Base-by-base conservation (phyloP, 1,140 invertebrate species). In the Grapholita molesta region DNA sequence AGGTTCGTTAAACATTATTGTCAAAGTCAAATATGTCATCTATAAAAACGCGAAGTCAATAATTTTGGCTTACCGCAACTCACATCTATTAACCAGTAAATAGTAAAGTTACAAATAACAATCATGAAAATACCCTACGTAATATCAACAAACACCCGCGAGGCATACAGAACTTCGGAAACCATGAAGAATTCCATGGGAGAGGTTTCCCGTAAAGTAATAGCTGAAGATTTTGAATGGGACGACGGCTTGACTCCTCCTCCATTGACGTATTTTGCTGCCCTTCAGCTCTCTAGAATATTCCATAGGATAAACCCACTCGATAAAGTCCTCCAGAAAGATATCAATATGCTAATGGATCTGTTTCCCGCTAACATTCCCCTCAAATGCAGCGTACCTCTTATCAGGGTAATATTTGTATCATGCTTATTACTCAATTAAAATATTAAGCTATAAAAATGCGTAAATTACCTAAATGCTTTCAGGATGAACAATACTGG, bases 401-500 rank as follows among this genome's bases (percentile, higher is more conserved):
- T 75, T 21, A 90, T 92, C 18, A 83, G 85, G 81, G 89, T 89
- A 76, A 38, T 61, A 57, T 71, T 75, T 71, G 1, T 38, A 38
- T n/a, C 35, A 38, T 38, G 9, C 12, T 8, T 38, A 7, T 30
- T 3, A 15, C 35, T 5, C 21, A 21, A 18, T 48, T 38, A n/a
- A 15, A 30, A 30, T 7, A 30, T 30, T 38, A 38, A 15, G 15
- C 35, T 15, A 38, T 38, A 38, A 38, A 5, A n/a, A 2, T 38
- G 1, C n/a, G 35, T 38, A 38, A 38, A n/a, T 38, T 38, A 0
- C 4, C 15, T 38, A n/a, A n/a, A 38, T 48, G 7, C 9, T 80
- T 78, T 66, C 66, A 92, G 90, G 86, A 90, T 66, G 88, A 91
- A 70, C 88, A 86, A 78, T 91, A 89, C 73, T 92, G 90, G 90